Conservation (phyloP, 2,888 invertebrate species). For the Catotricha subobsoleta region DNA sequence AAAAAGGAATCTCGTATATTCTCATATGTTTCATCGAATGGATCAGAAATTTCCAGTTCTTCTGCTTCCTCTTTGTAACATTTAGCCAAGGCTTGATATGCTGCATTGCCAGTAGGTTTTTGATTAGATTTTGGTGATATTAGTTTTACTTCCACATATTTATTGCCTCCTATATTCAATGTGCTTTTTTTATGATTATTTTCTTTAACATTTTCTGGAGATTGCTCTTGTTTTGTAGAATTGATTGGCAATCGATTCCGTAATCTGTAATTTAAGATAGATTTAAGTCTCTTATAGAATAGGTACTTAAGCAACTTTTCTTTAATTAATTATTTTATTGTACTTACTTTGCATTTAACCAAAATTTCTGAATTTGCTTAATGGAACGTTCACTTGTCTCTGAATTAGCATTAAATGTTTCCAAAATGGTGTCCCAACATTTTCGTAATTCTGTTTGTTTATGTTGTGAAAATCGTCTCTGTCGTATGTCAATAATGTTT, state of each 20-base stretch:
- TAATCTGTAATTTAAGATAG: conserved; percentile 1
- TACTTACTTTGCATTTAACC: conserved; percentile 27
- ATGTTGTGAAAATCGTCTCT: conserved; percentile 20
- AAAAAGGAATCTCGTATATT: no score
- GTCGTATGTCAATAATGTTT: conserved; percentile 28
- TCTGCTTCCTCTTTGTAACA: conserved; percentile 2
- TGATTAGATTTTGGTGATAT: not conserved
- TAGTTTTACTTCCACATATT: no score
- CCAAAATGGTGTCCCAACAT: conserved; percentile 26
- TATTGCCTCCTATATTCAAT: no score
- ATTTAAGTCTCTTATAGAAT: no score
- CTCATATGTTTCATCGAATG: conserved; percentile 1
- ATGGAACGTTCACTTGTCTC: conserved; percentile 22
- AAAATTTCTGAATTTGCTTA: conserved; percentile 29
- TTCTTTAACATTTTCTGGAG: no score
- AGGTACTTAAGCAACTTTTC: not conserved
- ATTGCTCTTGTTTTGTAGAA: no score
- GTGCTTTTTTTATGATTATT: no score
- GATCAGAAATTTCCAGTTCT: not conserved
- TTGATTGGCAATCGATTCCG: conserved; percentile 2
- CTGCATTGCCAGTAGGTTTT: conserved; percentile 1
- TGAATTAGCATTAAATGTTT: conserved; percentile 24
- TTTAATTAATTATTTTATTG: not conserved
- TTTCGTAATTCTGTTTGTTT: conserved; percentile 25
- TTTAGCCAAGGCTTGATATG: conserved; percentile 1